Conservation (phyloP, 23 tunicate species). For the Clavelina lepadiformis region DNA sequence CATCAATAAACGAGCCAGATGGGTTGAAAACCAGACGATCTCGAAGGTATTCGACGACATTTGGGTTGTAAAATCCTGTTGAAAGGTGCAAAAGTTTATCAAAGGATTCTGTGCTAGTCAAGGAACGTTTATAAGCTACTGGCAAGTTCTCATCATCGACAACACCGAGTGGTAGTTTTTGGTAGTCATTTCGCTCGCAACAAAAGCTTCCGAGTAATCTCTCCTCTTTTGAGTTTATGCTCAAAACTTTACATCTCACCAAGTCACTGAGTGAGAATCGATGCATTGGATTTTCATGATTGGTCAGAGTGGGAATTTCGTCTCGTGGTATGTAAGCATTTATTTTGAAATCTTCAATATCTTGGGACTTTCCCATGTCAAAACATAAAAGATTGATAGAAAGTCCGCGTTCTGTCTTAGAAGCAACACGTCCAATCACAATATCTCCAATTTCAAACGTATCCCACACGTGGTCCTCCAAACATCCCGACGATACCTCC, state of each 20-base stretch:
- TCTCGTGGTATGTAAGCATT: conserved; percentile 40
- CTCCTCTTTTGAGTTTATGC: conserved; percentile 19
- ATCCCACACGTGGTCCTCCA: conserved; percentile 41
- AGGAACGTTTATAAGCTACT: conserved; percentile 39
- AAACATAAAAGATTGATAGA: conserved; percentile 34
- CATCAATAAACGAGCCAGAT: conserved; percentile 30
- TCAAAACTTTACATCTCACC: conserved; percentile 40
- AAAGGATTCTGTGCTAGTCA: conserved; percentile 20
- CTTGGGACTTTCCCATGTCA: conserved; percentile 68
- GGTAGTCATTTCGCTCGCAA: background rate
- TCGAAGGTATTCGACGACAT: conserved; percentile 34
- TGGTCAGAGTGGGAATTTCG: conserved; percentile 50
- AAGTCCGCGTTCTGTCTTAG: conserved; percentile 47
- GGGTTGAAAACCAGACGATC: conserved; percentile 9
- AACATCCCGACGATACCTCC: conserved; percentile 19
- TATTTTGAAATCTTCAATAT: conserved; percentile 41
- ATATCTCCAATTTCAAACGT: conserved; percentile 55
- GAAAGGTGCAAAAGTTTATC: conserved; percentile 35
- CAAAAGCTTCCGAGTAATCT: background rate
- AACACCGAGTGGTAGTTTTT: conserved; percentile 17
- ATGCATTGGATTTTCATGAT: conserved; percentile 56
- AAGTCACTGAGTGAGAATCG: conserved; percentile 47
- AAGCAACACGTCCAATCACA: conserved; percentile 52
- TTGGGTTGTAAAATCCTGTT: conserved; percentile 81
- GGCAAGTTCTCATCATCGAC: conserved; percentile 72